Evolutionary conservation across 2,888 invertebrate species (phyloP).

Genomic region (Luffia ferchaultella): DNA sequence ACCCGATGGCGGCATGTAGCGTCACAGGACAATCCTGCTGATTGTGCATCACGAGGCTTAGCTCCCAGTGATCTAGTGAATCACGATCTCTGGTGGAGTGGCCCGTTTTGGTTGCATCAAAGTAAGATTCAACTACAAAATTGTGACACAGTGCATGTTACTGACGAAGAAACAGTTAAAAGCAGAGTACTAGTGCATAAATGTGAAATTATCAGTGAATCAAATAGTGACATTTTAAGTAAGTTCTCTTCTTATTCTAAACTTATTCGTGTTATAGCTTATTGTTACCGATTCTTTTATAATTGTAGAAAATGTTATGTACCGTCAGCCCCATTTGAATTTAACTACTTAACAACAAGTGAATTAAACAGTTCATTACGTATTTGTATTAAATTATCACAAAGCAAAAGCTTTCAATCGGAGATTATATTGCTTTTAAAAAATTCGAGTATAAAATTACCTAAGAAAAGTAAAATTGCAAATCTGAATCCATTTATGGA

Average conservation of each 20-base stretch:
- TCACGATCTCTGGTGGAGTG: slow-evolving; percentile 14
- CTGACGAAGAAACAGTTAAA: no score
- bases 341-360: not conserved
- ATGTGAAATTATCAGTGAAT: no score
- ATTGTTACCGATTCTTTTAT: not conserved
- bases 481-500: not conserved
- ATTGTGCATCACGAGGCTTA: slow-evolving; percentile 21
- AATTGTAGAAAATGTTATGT: not conserved
- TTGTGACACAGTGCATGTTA: no score
- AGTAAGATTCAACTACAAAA: not conserved
- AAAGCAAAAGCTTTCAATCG: not conserved
- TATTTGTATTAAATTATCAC: not conserved
- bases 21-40: slow-evolving; percentile 18
- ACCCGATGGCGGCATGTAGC: slow-evolving; percentile 17
- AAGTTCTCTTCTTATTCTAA: not conserved
- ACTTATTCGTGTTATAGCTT: not conserved
- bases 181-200: no score
- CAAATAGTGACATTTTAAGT: no score
- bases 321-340: not conserved
- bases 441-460: not conserved
- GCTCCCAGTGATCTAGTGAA: slow-evolving; percentile 9
- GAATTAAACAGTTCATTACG: not conserved
- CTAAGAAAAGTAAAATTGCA: not conserved
- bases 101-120: slow-evolving; percentile 4
- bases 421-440: not conserved